Evolutionary conservation across 2,888 invertebrate species (phyloP).

Genomic region (Caenorhabditis wallacei): DNA sequence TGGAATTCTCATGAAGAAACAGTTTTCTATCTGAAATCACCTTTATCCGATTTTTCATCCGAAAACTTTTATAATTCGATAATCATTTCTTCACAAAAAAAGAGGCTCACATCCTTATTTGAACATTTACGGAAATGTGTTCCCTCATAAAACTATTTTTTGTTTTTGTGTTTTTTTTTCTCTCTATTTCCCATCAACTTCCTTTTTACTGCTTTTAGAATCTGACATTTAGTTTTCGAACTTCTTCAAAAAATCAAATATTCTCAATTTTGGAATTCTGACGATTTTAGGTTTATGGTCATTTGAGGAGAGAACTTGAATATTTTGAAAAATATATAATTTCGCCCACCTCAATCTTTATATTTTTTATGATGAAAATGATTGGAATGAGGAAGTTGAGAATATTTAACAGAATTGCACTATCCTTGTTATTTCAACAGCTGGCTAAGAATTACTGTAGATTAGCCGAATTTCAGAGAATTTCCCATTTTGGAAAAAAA

Average conservation of each 20-base stretch:
- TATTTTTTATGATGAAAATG: not conserved
- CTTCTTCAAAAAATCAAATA: conserved; percentile 21
- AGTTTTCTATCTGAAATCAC: no score
- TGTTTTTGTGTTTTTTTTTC: conserved; percentile 39
- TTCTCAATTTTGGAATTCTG: conserved; percentile 8
- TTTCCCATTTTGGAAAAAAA: no score
- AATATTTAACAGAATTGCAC: no score
- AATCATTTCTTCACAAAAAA: no score
- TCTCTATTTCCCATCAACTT: conserved; percentile 1
- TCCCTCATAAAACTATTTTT: conserved; percentile 31
- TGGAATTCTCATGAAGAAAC: no score
- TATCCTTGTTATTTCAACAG: no score
- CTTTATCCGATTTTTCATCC: no score
- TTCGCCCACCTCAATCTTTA: not conserved
- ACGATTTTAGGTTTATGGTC: conserved; percentile 1
- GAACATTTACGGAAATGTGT: conserved; percentile 43
- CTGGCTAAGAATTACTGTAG: no score
- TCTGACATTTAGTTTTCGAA: conserved; percentile 30
- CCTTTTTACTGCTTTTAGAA: conserved; percentile 3
- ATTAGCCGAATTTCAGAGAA: no score
- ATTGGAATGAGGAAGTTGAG: no score
- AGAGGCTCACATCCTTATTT: not conserved
- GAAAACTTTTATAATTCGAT: no score
- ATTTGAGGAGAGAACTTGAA: not conserved
- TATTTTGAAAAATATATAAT: conserved; percentile 1